These are phyloP conservation scores for Erythrolamprus reginae DNA, from an alignment of 2,113 vertebrate genomes.

Conservation along the genomic window DNA sequence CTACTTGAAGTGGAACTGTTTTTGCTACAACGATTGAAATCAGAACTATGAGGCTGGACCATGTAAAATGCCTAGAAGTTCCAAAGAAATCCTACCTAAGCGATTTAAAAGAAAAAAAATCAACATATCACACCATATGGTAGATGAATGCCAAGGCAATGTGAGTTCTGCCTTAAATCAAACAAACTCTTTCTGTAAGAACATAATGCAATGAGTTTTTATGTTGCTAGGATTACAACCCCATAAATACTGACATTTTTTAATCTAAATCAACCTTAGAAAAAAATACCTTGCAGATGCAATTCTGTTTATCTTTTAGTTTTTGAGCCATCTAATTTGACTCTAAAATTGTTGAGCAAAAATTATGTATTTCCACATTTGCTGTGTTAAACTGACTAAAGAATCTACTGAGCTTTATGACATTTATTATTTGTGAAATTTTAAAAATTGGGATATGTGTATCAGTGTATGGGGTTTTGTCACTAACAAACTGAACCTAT, in stretches of 20 bases:
- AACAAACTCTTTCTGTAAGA: background rate
- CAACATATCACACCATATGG: background rate
- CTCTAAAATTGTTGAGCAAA: background rate
- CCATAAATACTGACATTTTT: background rate
- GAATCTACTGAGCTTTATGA: background rate
- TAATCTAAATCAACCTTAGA: background rate
- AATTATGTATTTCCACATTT: background rate
- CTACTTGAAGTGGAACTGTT: background rate
- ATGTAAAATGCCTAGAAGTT: background rate
- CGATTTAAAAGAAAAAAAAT: no score
- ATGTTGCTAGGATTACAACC: background rate
- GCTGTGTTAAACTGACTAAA: background rate
- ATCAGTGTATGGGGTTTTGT: no score
- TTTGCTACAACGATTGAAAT: no score
- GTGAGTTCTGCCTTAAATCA: background rate
- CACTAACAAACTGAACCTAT: background rate
- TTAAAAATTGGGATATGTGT: no score
- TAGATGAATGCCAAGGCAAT: background rate
- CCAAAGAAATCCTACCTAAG: background rate
- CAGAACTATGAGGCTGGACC: background rate
- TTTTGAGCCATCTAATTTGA: background rate
- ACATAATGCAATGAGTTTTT: background rate
- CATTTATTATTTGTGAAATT: background rate
- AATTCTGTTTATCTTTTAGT: background rate
- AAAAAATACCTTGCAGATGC: background rate